Base-by-base conservation (phyloP, 2,888 invertebrate genomes). In the Desoria tigrina region DNA sequence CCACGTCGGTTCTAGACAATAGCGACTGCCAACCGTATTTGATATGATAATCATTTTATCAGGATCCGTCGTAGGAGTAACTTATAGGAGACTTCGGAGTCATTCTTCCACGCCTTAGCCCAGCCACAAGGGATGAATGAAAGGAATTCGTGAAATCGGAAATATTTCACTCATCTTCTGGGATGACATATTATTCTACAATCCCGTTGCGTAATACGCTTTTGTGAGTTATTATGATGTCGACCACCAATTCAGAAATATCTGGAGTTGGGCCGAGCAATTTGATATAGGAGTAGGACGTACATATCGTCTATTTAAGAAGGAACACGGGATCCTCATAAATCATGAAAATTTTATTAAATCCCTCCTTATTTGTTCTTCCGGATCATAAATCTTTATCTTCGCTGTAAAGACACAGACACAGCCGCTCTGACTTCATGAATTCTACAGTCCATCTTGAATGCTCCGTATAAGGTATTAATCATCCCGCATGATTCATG, bases 301-400 rank as follows among this genome's bases (percentile, higher is more conserved):
- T 9, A 9, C 50, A 50, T 23, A 9, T 18, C 18, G 45, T 45
- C 9, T 45, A 45, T 18, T 11, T 6, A 45, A 45, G 45, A n/a
- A n/a, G 21, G n/a, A 18, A 45, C 21, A 21, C 9, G 55, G 64
- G 57, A 67, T 61, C 60, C 65, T 53, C 65, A 71, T 71, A 71
- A 71, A 71, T 71, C 71, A 71, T 68, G n/a, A 63, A 55, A 63
- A 71, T 71, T 70, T 71, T 71, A 71, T 71, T 71, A 71, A 71
- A 71, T 71, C 71, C 68, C 65, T 63, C 61, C 71, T 63, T 71
- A 71, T 71, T 71, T 71, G 71, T 71, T 71, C 70, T 65, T 65
- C 65, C 63, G 56, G 56, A 42, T 63, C 65, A 71, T 71, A 71
- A 71, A 71, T 71, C 71, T 71, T 63, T 57, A 71, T 71, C 71